Percentiles rank a stretch among this genome's conserved stretches.
Evolutionary conservation across 2,888 invertebrate species (phyloP).

Genomic region (Oscheius sp.): DNA sequence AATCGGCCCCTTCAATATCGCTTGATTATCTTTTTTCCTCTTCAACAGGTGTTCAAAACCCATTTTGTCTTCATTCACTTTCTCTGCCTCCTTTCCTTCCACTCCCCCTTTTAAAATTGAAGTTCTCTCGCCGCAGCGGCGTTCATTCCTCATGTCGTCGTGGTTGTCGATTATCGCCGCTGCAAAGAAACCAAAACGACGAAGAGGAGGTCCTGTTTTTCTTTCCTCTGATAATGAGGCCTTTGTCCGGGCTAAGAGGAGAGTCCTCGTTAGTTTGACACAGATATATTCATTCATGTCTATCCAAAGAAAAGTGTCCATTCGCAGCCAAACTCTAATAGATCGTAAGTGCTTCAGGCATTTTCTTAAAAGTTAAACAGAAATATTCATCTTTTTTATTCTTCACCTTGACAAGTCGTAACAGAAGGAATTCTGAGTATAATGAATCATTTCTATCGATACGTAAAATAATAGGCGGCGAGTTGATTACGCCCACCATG

Average conservation of each 20-base stretch:
- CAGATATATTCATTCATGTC: constrained; percentile 13
- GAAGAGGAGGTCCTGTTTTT: background rate
- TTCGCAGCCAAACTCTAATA: constrained; percentile 1
- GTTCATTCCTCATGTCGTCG: background rate
- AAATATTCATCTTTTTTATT: no score
- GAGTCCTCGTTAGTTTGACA: no score
- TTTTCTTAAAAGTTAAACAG: no score
- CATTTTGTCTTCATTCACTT: no score
- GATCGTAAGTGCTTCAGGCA: background rate
- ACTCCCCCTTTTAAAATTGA: background rate
- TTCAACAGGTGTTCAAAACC: background rate
- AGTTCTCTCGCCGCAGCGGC: background rate
- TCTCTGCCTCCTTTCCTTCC: background rate
- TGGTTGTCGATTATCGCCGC: constrained; percentile 14
- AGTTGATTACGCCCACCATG: no score
- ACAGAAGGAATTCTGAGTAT: no score
- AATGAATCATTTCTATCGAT: no score
- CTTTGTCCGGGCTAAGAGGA: background rate
- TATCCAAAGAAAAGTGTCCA: constrained; percentile 17
- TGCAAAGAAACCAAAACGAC: constrained; percentile 1
- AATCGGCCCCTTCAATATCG: background rate
- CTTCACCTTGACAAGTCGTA: no score
- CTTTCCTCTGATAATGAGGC: background rate
- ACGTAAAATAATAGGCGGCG: no score
- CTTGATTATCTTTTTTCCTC: background rate